phyloP scores from a whole-genome alignment of 2,113 vertebrate genomes.

The Myotis davidii region DNA sequence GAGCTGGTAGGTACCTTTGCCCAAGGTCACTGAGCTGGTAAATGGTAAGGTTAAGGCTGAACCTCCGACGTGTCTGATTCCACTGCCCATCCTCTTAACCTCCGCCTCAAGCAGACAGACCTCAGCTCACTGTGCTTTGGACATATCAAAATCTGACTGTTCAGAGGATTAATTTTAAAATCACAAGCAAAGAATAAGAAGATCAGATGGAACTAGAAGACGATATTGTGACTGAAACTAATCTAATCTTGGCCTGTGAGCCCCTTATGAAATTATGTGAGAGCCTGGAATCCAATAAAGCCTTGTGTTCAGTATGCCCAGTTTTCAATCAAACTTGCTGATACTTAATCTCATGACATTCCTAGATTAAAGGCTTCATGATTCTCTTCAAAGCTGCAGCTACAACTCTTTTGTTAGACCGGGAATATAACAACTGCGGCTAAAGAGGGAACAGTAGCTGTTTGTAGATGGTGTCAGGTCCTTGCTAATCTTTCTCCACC shows the following conservation, averaged over 20 bases:
- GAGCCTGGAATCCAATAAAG: conserved; percentile 21
- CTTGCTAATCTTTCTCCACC: background rate
- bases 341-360: conserved; percentile 41
- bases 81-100: background rate
- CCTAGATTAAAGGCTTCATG: conserved; percentile 28
- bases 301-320: background rate
- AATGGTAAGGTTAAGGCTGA: background rate
- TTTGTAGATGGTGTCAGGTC: background rate
- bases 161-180: conserved; percentile 45
- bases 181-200: background rate
- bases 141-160: background rate
- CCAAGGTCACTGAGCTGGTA: background rate
- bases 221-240: background rate
- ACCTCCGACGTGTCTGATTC: background rate
- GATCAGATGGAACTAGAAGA: conserved; percentile 34
- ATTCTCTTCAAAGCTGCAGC: background rate
- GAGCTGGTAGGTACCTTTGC: background rate
- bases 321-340: conserved; percentile 41
- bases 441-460: background rate
- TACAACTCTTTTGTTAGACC: background rate
- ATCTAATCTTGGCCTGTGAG: conserved; percentile 3
- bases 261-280: conserved; percentile 30
- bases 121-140: background rate
- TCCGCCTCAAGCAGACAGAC: background rate
- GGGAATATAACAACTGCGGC: background rate